phyloP scores from a whole-genome alignment of 2,113 vertebrate species.

The Nanger granti region DNA sequence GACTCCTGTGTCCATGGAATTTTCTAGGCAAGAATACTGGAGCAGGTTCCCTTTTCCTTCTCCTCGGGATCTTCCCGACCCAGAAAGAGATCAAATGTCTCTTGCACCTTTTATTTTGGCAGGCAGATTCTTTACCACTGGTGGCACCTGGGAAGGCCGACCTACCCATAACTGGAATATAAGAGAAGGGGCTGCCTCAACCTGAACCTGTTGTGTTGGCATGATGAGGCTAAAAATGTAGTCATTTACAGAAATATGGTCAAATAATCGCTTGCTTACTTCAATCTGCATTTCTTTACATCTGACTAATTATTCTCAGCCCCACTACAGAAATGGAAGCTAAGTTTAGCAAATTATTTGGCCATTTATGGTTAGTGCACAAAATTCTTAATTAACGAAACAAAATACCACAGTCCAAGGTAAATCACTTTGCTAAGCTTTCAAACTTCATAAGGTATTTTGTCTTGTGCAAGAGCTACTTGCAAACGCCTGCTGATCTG shows the following conservation, averaged over 20 bases:
- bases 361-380: conserved; percentile 43
- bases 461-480: conserved; percentile 49
- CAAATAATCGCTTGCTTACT: conserved; percentile 21
- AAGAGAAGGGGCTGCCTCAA: background rate
- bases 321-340: conserved; percentile 40
- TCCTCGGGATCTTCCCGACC: background rate
- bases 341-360: conserved; percentile 55
- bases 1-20: background rate
- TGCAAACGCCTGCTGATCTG: conserved; percentile 51
- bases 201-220: background rate
- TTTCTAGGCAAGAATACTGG: background rate
- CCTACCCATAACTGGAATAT: background rate
- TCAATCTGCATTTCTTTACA: conserved; percentile 34
- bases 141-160: fast-evolving
- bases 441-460: conserved; percentile 53
- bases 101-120: background rate
- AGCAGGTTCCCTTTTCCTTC: background rate
- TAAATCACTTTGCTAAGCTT: conserved; percentile 60
- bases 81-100: background rate
- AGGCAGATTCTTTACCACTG: background rate
- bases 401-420: conserved; percentile 41
- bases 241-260: background rate
- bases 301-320: conserved; percentile 31
- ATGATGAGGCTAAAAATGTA: background rate
- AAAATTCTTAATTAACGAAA: conserved; percentile 64